Base-by-base conservation (phyloP, 2,113 vertebrate species). In the Microcebus tavaratra region DNA sequence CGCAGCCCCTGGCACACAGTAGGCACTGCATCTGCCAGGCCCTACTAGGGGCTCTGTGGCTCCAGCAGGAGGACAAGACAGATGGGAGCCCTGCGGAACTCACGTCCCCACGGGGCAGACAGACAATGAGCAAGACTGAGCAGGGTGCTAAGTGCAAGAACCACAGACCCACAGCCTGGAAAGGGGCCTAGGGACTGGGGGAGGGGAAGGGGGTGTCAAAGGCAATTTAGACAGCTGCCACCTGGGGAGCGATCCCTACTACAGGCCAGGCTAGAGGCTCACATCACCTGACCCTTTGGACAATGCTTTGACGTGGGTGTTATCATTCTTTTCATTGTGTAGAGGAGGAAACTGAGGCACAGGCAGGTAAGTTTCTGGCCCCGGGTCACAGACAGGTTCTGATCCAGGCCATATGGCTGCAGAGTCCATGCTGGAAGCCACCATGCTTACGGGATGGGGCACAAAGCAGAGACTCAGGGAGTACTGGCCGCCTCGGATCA, bases 111-210 rank as follows among this genome's bases (percentile, higher is more conserved):
- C 31, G 1, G 34, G 34, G n/a, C 63, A 48, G 50, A 81, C 5
- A 25, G 17, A 65, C 15, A 3, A 23, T 11, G 9, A 57, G 20
- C 20, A 86, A 12, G 63, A 50, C 6, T 5, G 31, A 45, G 48
- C 6, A 7, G 18, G 59, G 65, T 23, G 23, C 10, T 27, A 67
- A 31, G 20, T 57, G 20, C 6, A 6, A 57, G 55, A 57, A 57
- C 6, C 55, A 57, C 55, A 21, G 55, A 57, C 55, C 55, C 31
- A 67, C 29, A 31, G 63, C 31, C 63, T 27, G 7, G 3, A 18
- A 4, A 8, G 3, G 27, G 3, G 15, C 3, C 8, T 1, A 2
- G 21, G 68, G 5, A 18, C 29, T 10, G 17, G 29, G 11, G 2
- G 3, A 72, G 17, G 70, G 12, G n/a, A 18, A 15, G 31, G 12